phyloP scores from a whole-genome alignment of 2,113 vertebrate genomes.

The Corythoichthys intestinalis region DNA sequence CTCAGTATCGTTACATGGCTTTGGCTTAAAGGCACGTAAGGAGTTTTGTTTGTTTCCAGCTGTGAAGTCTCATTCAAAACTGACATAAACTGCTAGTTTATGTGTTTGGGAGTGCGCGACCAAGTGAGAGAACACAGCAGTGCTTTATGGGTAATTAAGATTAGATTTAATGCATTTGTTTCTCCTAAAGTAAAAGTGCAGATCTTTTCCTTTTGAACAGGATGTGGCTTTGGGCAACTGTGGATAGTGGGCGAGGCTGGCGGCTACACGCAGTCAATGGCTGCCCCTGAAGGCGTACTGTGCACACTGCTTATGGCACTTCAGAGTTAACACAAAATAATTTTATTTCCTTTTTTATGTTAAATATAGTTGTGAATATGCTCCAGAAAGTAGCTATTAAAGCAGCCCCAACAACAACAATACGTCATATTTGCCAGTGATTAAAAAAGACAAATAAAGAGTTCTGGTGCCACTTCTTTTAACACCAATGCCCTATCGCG shows the following conservation, averaged over 20 bases:
- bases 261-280: conserved; percentile 53
- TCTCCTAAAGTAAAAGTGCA: conserved; percentile 67
- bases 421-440: conserved; percentile 46
- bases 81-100: conserved; percentile 18
- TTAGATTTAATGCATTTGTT: conserved; percentile 56
- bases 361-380: conserved; percentile 41
- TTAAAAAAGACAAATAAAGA: conserved; percentile 52
- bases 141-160: conserved; percentile 51
- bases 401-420: conserved; percentile 58
- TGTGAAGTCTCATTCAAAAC: conserved; percentile 10
- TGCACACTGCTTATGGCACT: conserved; percentile 51
- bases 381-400: conserved; percentile 22
- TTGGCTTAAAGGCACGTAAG: conserved; percentile 14
- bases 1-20: conserved; percentile 10
- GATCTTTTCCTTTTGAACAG: conserved; percentile 69
- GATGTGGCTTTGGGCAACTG: conserved; percentile 70
- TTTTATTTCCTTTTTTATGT: conserved; percentile 14
- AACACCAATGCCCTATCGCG: conserved; percentile 55
- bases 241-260: conserved; percentile 54
- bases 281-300: conserved; percentile 52
- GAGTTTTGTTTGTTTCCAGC: conserved; percentile 41
- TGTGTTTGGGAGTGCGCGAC: conserved; percentile 23
- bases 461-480: conserved; percentile 35
- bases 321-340: conserved; percentile 53
- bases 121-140: conserved; percentile 33